Evolutionary conservation across 1,140 invertebrate genomes (phyloP), one percentile per base, ranked within the genome.

Genomic region (Drosophila jambulina): DNA sequence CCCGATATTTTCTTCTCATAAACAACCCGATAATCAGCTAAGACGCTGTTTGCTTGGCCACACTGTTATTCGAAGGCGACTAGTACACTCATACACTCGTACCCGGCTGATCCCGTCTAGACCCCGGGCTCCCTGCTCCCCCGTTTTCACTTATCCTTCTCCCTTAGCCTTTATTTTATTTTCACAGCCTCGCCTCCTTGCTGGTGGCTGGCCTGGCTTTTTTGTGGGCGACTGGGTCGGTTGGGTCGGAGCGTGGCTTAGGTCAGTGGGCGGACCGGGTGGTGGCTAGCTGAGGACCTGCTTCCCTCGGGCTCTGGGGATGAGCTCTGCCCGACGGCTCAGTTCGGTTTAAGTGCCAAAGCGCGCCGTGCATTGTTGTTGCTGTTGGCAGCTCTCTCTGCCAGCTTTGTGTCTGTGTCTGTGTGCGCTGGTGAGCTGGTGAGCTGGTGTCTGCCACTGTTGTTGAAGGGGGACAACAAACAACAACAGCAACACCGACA

Each of bases 271-370:
- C 42, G 57, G 63, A 15, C 13, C 13, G 36, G 57, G 58, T 17
- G 60, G 32, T 7, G 34, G 43, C 21, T 63, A 57, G 36, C 32
- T 32, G 27, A 40, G 25, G 51, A 54, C 51, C 51, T 34, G 32
- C 25, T 32, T 29, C 68, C 67, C 67, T 27, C 21, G 48, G 72
- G 49, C 70, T 40, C 27, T 38, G 71, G 61, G 78, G 84, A 88
- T 88, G 84, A 90, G 84, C 85, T 68, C 85, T 80, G 67, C 74
- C 79, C 79, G 79, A 72, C 74, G 62, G 56, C 64, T 62, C 75
- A 74, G 70, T 77, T 78, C 77, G 86, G 81, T 75, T 80, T 90
- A 83, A 90, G 84, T 90, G 85, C 85, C 84, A 78, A 83, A 84
- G 81, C 80, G 81, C 76, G 69, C 75, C 69, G 57, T 78, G 78